These are phyloP conservation scores for Myotis pilosus DNA, from an alignment of 2,797 vertebrate genomes.

Conservation along the genomic window DNA sequence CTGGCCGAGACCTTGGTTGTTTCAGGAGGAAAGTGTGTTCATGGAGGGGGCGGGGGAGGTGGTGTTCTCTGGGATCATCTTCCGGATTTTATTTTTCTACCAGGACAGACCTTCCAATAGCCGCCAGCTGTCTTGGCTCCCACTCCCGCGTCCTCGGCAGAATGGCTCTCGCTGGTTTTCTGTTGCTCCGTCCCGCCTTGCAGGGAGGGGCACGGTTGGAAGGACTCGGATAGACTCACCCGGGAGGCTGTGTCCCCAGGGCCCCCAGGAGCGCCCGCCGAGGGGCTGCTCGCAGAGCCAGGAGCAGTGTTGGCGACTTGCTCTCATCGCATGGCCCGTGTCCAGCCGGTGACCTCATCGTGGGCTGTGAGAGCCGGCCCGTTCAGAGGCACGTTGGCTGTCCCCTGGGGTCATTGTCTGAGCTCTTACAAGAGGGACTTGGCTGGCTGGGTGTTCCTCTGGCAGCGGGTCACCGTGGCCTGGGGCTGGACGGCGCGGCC, in stretches of 20 bases:
- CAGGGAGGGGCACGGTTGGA: accelerated
- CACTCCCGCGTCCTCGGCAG: neutral
- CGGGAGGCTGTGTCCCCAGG: neutral
- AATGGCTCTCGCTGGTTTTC: neutral
- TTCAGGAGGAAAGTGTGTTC: neutral
- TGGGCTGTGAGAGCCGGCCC: neutral
- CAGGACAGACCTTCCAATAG: neutral
- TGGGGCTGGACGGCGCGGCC: neutral
- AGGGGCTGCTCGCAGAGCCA: neutral
- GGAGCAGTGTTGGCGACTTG: neutral
- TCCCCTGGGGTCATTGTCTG: accelerated
- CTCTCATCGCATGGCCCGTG: neutral
- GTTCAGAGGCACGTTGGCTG: neutral
- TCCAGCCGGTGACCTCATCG: neutral
- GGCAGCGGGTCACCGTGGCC: neutral
- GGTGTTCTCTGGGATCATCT: accelerated
- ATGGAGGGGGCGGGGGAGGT: neutral
- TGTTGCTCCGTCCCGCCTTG: accelerated
- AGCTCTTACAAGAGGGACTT: accelerated
- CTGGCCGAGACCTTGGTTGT: neutral
- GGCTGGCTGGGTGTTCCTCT: neutral
- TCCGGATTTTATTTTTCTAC: neutral
- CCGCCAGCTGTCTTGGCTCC: neutral
- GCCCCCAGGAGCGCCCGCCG: accelerated
- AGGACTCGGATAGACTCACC: too few relatives aligned